A percentile compares a stretch with the other conserved stretches of the same genome.
Evolutionary conservation across 2,888 invertebrate species (phyloP).

Genomic region (Pterobdella sp.): DNA sequence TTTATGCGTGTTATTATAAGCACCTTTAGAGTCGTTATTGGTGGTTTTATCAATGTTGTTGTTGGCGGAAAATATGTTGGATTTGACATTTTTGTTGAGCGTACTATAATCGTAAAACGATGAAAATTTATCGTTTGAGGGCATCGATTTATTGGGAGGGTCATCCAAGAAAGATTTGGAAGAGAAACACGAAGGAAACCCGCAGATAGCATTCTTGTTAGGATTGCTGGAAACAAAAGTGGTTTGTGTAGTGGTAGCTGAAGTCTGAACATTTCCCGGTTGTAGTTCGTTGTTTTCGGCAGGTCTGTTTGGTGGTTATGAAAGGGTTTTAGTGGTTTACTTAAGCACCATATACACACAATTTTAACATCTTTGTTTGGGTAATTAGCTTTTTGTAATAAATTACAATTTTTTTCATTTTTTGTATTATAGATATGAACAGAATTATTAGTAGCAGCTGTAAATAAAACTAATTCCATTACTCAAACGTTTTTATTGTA

Average conservation of each 20-base stretch:
- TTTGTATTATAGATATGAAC: too few species aligned
- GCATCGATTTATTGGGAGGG: not conserved
- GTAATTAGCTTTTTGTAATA: too few species aligned
- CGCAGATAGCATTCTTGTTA: not conserved
- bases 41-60: not conserved
- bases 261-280: too few species aligned
- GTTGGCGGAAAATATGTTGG: not conserved
- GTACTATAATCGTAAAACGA: not conserved
- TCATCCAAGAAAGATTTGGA: not conserved
- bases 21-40: not conserved
- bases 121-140: not conserved
- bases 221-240: not conserved
- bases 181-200: not conserved
- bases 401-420: too few species aligned
- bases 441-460: too few species aligned
- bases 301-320: too few species aligned
- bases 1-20: not conserved
- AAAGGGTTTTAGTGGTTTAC: too few species aligned
- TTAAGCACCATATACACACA: too few species aligned
- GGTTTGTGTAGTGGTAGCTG: not conserved
- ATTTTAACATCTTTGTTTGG: too few species aligned
- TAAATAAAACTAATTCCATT: too few species aligned
- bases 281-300: too few species aligned
- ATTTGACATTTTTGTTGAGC: not conserved
- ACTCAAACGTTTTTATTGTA: too few species aligned